These are phyloP conservation scores for Trachelus troglodyta DNA, from an alignment of 2,888 invertebrate species.

Conservation along the genomic window DNA sequence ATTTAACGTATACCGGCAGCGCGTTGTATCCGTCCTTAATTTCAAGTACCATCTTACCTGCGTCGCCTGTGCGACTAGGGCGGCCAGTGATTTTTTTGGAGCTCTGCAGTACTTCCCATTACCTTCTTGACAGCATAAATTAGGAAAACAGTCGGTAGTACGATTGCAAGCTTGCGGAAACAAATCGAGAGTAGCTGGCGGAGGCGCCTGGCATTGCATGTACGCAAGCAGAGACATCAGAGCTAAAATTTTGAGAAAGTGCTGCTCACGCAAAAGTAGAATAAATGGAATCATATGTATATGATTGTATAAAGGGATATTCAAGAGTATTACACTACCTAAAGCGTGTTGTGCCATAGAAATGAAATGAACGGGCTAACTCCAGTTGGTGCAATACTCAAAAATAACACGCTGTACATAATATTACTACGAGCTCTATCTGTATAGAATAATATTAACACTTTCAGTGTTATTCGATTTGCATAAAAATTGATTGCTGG, in stretches of 20 bases:
- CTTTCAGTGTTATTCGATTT: too few relatives aligned
- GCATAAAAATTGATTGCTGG: too few relatives aligned
- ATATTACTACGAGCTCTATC: not conserved
- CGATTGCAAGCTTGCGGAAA: conserved; percentile 79
- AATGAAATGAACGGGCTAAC: too few relatives aligned
- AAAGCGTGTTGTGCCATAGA: too few relatives aligned
- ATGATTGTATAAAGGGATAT: not conserved
- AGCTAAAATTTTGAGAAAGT: conserved; percentile 34
- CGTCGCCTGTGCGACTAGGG: conserved; percentile 73
- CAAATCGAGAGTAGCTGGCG: conserved; percentile 76
- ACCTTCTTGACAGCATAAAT: conserved; percentile 82
- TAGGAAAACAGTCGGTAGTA: conserved; percentile 82
- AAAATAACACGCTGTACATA: not conserved
- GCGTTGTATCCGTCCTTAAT: too few relatives aligned
- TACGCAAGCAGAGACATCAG: conserved; percentile 68
- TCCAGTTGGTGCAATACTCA: not conserved
- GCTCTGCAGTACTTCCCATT: conserved; percentile 79
- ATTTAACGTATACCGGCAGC: too few relatives aligned
- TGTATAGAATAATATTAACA: too few relatives aligned
- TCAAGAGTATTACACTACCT: not conserved
- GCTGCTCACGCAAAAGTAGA: conserved; percentile 40
- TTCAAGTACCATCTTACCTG: conserved; percentile 64
- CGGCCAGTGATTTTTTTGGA: conserved; percentile 77
- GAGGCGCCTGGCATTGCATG: conserved; percentile 78
- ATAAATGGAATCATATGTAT: conserved; percentile 37